Evolutionary conservation across 1,140 invertebrate species (phyloP), one percentile per base, ranked within the genome.

Genomic region (Drosophila watanabei): DNA sequence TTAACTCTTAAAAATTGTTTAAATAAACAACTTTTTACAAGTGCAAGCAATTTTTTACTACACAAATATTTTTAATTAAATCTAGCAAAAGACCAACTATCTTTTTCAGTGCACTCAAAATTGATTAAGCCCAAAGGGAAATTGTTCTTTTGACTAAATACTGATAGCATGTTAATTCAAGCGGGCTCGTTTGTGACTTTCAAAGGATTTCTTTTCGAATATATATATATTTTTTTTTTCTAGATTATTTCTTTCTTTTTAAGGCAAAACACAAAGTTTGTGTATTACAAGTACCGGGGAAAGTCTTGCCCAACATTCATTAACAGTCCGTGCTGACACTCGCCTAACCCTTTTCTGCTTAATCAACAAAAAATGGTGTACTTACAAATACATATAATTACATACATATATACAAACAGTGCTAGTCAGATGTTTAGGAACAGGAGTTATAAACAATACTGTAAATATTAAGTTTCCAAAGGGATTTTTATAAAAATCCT

Each of bases 301-400:
- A 72, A 60, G 30, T 60, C 68, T 73, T 73, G 39, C 56, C 68
- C 68, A 73, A 61, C 71, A 73, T 73, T 73, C 71, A 73, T 73
- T 73, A 73, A 73, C 56, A 73, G 68, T 43, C 54, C 43, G 54
- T 39, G 69, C 16, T 11, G 71, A 61, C 68, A 61, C 41, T 72
- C 24, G 54, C 46, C 68, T 73, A 73, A 73, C 71, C 71, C 71
- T 73, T 73, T 73, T 73, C 24, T 43, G 71, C 56, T 73, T 73
- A 73, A 73, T 73, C 71, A 73, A 73, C 71, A 73, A 73, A 60
- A 73, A 73, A 73, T 61, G 35, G 70, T 73, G 30, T 72, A 35
- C 52, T 60, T 51, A 60, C 54, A 73, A 59, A 51, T 72, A 73
- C 45, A 73, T 51, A 71, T 73, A 73, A 72, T 35, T 32, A 2